phyloP scores from a whole-genome alignment of 1,140 invertebrate genomes.

The Melanaphis sacchari region DNA sequence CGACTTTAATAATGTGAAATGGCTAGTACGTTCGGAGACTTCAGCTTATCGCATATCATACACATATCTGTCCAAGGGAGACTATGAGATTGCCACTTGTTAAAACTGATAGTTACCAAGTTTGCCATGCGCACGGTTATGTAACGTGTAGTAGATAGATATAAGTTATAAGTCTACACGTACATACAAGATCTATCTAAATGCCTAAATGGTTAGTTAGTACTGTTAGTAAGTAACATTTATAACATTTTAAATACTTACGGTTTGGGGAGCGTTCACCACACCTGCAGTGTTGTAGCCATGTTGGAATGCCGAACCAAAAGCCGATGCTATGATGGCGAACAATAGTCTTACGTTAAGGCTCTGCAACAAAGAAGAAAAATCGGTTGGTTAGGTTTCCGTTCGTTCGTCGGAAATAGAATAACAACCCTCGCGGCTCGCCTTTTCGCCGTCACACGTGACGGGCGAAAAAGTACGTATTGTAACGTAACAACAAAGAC shows the following conservation, averaged over 20 bases:
- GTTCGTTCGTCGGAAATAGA: background rate
- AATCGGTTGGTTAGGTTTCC: background rate
- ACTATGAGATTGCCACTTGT: no score
- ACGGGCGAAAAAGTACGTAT: background rate
- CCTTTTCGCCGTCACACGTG: background rate
- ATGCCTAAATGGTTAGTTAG: no score
- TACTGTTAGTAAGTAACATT: no score
- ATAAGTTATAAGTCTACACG: no score
- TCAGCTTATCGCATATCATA: no score
- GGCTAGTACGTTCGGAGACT: no score
- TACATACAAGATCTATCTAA: no score
- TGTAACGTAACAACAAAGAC: background rate
- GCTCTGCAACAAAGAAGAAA: conserved; percentile 68
- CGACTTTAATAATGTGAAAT: no score
- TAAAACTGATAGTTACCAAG: no score
- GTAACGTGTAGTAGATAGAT: no score
- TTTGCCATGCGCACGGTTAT: no score
- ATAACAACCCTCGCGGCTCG: background rate
- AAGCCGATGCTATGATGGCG: conserved; percentile 79
- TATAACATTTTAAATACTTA: conserved; percentile 64
- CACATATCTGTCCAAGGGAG: no score
- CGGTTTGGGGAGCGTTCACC: conserved; percentile 81
- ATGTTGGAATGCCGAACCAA: conserved; percentile 90
- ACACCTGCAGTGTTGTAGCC: conserved; percentile 95
- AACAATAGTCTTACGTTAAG: conserved; percentile 78